Base-by-base conservation (phyloP, 2,797 vertebrate genomes). In the Melanotaenia trifasciata region DNA sequence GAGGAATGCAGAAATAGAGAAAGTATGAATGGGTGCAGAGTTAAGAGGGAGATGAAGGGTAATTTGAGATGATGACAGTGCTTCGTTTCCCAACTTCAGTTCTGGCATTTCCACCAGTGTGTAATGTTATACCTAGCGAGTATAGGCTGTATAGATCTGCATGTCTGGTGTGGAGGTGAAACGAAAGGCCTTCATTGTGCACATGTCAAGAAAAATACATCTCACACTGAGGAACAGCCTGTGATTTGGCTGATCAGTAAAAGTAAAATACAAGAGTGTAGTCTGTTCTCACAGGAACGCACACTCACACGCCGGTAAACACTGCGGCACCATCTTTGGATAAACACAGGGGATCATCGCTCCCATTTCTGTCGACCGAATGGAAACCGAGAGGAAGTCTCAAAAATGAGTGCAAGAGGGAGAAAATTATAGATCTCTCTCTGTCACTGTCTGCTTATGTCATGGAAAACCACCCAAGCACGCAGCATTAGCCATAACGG, bases 361-460 rank as follows among this genome's bases (percentile, higher is more conserved):
- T 90, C 74, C 62, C 40, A 22, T 85, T 89, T 88, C 79, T 87
- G 88, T 78, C 64, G 62, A 91, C 71, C 8, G 67, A 68, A 79
- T 81, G 84, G 87, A 89, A 91, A 93, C 78, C 4, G 47, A 70
- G 70, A 84, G 76, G 83, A 89, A 87, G 79, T 81, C 78, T 77
- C 77, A 28, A 74, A 88, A 59, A 47, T 13, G 38, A 71, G 50
- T 13, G 60, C 5, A 30, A 61, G 79, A 70, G 58, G 68, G 71
- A 87, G 90, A 90, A 92, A 93, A 93, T 93, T 90, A 90, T 67
- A 93, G 83, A 80, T 30, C 28, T 87, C 84, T 81, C 80, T 72
- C 79, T 24, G 86, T 86, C 90, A 85, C 73, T 24, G 88, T 90
- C 88, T 92, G 91, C 84, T 90, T 86, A 84, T 88, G 91, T 90